Conservation (phyloP, 1,140 invertebrate genomes). For the Leptopilina clavipes region DNA sequence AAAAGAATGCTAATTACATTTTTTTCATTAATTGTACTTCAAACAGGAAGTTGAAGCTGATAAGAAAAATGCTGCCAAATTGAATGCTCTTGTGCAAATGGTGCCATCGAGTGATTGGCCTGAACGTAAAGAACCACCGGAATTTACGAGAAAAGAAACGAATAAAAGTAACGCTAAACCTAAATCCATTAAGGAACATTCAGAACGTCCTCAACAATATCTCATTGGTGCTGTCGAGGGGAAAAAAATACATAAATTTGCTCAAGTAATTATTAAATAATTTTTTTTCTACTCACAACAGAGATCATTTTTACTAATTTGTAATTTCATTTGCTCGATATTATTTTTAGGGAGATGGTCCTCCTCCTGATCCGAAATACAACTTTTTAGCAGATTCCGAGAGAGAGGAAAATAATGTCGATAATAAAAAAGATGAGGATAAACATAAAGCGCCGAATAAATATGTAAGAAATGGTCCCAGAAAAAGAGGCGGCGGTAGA, state of each 20-base stretch:
- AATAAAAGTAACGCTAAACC: slow-evolving; percentile 50
- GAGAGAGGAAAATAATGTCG: slow-evolving; percentile 61
- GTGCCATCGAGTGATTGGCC: slow-evolving; percentile 70
- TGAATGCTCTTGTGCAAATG: slow-evolving; percentile 72
- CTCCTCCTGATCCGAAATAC: slow-evolving; percentile 74
- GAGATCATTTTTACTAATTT: too few species aligned
- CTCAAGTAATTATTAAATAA: slow-evolving; percentile 54
- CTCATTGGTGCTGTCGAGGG: slow-evolving; percentile 56
- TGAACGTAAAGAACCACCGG: slow-evolving; percentile 69
- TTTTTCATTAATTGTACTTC: too few species aligned
- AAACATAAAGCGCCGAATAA: slow-evolving; percentile 61
- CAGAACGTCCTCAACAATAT: slow-evolving; percentile 36
- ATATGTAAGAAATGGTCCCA: slow-evolving; percentile 52
- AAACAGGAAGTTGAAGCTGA: slow-evolving; percentile 75
- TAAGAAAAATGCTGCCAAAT: slow-evolving; percentile 73
- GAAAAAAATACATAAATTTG: slow-evolving; percentile 67
- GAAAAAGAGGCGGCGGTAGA: slow-evolving; percentile 59
- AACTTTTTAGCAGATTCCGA: slow-evolving; percentile 74
- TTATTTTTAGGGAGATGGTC: slow-evolving; percentile 67
- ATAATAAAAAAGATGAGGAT: slow-evolving; percentile 57
- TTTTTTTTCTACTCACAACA: slow-evolving; percentile 8
- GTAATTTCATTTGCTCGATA: too few species aligned
- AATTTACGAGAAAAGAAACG: slow-evolving; percentile 57
- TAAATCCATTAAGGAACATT: slow-evolving; percentile 42
- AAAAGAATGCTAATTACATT: slow-evolving; percentile 20